Conservation (phyloP, 2,888 invertebrate genomes). For the Tubulanus polymorphus region DNA sequence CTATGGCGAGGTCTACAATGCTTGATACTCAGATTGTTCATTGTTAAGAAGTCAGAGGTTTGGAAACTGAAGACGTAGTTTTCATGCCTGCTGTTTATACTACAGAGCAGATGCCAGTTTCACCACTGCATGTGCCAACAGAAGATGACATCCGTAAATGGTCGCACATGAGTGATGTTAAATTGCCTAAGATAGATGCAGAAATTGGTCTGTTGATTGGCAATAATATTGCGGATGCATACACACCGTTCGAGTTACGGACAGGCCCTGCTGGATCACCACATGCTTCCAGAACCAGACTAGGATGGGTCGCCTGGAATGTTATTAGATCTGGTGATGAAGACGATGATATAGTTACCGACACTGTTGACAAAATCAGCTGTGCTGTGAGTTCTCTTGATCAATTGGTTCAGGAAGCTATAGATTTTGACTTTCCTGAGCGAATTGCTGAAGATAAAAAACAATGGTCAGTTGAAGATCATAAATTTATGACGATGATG, state of each 20-base stretch:
- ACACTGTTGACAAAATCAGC: too few relatives aligned
- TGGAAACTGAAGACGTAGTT: slow-evolving; percentile 4
- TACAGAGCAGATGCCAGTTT: slow-evolving; percentile 15
- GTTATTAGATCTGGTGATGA: not conserved
- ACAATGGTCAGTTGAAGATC: slow-evolving; percentile 9
- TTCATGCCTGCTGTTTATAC: slow-evolving; percentile 14
- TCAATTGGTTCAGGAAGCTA: not conserved
- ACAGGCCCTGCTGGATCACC: slow-evolving; percentile 11
- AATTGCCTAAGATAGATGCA: slow-evolving; percentile 9
- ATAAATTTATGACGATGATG: slow-evolving; percentile 4
- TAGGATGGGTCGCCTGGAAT: slow-evolving; percentile 15
- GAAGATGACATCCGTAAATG: slow-evolving; percentile 14
- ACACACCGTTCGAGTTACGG: slow-evolving; percentile 8
- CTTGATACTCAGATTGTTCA: not conserved
- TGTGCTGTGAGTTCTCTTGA: too few relatives aligned
- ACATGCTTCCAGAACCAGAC: slow-evolving; percentile 9
- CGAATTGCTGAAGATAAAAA: not conserved
- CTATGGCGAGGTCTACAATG: not conserved
- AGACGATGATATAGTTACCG: too few relatives aligned
- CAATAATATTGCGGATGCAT: slow-evolving; percentile 14
- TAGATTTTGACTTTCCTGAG: not conserved
- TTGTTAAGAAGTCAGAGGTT: not conserved
- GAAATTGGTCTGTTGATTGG: slow-evolving; percentile 13
- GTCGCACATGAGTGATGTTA: slow-evolving; percentile 12
- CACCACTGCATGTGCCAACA: slow-evolving; percentile 11